phyloP scores from a whole-genome alignment of 2,888 invertebrate genomes.

The Calliopum simillimum region DNA sequence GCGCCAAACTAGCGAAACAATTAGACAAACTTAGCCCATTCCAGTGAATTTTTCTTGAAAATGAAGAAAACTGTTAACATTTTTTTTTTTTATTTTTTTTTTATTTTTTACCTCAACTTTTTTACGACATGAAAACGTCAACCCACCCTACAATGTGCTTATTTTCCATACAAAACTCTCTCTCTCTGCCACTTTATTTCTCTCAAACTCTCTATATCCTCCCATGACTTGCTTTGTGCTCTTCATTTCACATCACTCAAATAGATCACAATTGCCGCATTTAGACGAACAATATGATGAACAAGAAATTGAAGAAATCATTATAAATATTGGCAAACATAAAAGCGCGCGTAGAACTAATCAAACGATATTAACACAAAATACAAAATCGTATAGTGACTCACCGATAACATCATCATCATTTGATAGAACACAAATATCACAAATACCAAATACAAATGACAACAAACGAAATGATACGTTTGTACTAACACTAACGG shows the following conservation, averaged over 20 bases:
- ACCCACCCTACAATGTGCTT: neutral
- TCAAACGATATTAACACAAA: conserved; percentile 35
- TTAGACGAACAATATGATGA: conserved; percentile 32
- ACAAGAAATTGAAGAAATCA: conserved; percentile 39
- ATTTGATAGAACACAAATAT: conserved; percentile 14
- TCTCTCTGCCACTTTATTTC: conserved; percentile 19
- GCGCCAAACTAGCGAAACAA: too few relatives aligned
- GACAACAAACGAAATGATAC: conserved; percentile 53
- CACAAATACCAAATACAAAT: conserved; percentile 29
- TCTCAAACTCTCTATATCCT: conserved; percentile 32
- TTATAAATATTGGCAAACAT: conserved; percentile 46
- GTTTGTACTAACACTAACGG: conserved; percentile 58
- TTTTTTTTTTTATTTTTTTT: conserved; percentile 26
- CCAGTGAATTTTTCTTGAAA: too few relatives aligned
- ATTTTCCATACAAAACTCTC: neutral
- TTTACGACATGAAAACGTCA: conserved; percentile 2
- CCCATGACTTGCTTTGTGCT: neutral
- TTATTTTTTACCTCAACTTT: conserved; percentile 7
- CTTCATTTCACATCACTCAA: conserved; percentile 14
- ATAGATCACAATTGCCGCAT: conserved; percentile 31
- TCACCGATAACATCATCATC: conserved; percentile 68
- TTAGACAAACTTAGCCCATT: too few relatives aligned
- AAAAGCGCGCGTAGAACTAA: conserved; percentile 15
- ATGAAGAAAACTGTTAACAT: neutral
- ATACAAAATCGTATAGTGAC: conserved; percentile 63